Base-by-base conservation (phyloP, 2,888 invertebrate species). In the Thysanoteuthis rhombus region DNA sequence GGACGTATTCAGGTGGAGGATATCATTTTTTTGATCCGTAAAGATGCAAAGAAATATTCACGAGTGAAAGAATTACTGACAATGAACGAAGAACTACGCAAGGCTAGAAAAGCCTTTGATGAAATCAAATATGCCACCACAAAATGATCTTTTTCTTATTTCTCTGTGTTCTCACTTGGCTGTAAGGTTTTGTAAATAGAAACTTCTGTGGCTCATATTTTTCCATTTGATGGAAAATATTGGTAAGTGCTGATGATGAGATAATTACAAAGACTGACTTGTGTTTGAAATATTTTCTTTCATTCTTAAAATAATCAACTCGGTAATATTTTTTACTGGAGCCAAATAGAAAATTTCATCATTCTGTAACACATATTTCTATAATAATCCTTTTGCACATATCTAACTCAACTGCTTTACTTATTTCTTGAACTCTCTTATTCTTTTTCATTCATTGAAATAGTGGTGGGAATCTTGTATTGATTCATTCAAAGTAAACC, bases 41-140 rank as follows among this genome's bases (percentile, higher is more conserved):
- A 99, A 97, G 99, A 99, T 97, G 98, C 98, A 75, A 98, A 99
- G 95, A 99, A 99, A 97, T 99, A 99, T 97, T 99, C 99, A 4
- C 98, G 99, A 96, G 99, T 99, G 0, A 99, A 99, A 97, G 99
- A 99, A 97, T 97, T 99, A 75, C 97, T 99, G 0, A 99, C 99
- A 91, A 99, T 99, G 99, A 99, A 99, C 97, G 99, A 99, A 97
- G 99, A 99, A 97, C 97, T 99, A 93, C 99, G 99, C 97, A 99
- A 99, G 97, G 99, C 99, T 32, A 98, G 99, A 95, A 99, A 99
- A 97, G 99, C 99, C 94, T 99, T 99, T 97, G 99, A 99, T 97
- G 99, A 97, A 95, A 96, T 96, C 90, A 97, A 96, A 95, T 96
- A 96, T 95, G 96, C 96, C 10, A 95, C 96, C n/a, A 96, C 96